Conservation (phyloP, 2,797 vertebrate species). For the Threskiornis aethiopicus region DNA sequence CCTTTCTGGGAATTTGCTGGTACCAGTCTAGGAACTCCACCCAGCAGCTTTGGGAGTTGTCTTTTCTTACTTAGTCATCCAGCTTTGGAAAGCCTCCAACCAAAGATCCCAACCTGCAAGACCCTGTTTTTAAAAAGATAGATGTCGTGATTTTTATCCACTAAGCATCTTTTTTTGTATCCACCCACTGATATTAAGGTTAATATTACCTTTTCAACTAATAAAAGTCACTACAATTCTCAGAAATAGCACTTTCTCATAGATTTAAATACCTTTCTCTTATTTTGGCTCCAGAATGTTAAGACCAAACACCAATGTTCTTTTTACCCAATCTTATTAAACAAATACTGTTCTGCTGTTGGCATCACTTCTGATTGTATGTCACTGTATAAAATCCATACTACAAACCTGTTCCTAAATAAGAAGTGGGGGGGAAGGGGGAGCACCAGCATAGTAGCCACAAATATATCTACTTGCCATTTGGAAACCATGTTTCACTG, state of each 20-base stretch:
- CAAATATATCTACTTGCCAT: background rate
- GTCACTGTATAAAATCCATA: background rate
- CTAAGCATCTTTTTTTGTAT: background rate
- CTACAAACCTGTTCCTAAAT: background rate
- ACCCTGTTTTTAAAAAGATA: conserved; percentile 59
- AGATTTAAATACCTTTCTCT: background rate
- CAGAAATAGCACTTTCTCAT: background rate
- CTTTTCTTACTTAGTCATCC: conserved; percentile 72
- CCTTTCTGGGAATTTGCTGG: conserved; percentile 66
- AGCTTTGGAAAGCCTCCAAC: conserved; percentile 66
- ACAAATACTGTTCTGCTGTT: background rate
- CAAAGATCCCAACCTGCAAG: conserved; percentile 63
- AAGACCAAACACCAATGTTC: background rate
- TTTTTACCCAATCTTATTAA: background rate
- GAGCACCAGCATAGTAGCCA: background rate
- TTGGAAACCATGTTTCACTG: background rate
- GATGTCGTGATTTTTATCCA: conserved; percentile 14
- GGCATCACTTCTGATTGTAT: background rate
- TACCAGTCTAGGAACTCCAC: conserved; percentile 57
- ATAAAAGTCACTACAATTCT: background rate
- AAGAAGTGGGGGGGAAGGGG: background rate
- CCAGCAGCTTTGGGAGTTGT: conserved; percentile 72
- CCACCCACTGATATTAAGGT: conserved; percentile 1
- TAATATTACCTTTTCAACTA: background rate
- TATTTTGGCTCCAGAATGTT: background rate